Evolutionary conservation across 2,797 vertebrate species (phyloP), one percentile per base, ranked within the genome.

Genomic region (Chelmon rostratus): DNA sequence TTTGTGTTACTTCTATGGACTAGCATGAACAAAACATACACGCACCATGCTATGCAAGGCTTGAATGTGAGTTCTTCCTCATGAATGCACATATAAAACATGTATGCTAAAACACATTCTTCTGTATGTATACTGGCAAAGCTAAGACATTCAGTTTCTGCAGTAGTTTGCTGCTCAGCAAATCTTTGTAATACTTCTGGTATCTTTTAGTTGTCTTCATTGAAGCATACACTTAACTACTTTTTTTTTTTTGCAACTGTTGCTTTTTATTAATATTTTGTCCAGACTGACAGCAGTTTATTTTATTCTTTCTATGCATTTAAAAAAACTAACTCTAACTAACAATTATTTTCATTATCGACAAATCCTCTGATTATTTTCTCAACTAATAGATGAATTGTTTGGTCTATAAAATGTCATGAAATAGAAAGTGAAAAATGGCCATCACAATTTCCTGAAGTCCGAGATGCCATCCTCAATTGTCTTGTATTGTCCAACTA

Each of bases 1-100:
- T 93, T 66, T 83, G 80, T 83, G 53, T 85, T 82, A 71, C 78
- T 59, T 85, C 89, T 81, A 66, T 84, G 56, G 75, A 81, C 78
- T 54, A 81, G 85, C 65, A 77, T 84, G 73, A 85, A 79, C 70
- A 88, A 92, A 90, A 75, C 71, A 78, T 31, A 52, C 33, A 62
- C 68, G 69, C 57, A 68, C 76, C 25, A 82, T 46, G 28, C 68
- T 81, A 76, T 61, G 47, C 33, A 19, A 37, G 81, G 59, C 70
- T 63, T 62, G 35, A 71, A 65, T 73, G 35, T 68, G 65, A 72
- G 21, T 49, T 42, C 44, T 19, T 37, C 10, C 23, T 71, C 10
- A 47, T 88, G 35, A 76, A 56, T 75, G 40, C 25, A 61, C 69
- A 53, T 61, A 59, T 47, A 56, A 23, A 66, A 33, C 49, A 35